Conservation (phyloP, 2,888 invertebrate species). For the Drosophila rubida region DNA sequence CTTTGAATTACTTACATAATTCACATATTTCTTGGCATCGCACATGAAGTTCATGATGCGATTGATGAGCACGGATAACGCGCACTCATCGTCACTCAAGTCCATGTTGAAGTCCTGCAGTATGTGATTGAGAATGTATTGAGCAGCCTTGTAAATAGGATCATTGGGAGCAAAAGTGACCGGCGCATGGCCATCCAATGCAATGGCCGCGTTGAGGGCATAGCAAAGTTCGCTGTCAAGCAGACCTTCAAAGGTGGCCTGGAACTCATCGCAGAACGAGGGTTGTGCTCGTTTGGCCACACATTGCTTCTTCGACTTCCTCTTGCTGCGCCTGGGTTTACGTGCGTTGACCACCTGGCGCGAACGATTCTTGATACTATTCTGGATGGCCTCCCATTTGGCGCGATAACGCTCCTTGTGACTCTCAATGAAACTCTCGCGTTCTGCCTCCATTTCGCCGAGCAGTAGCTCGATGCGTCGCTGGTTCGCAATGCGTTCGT, state of each 20-base stretch:
- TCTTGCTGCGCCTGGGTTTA: slow-evolving; percentile 36
- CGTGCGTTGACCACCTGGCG: not conserved
- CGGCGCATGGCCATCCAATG: slow-evolving; percentile 61
- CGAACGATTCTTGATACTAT: slow-evolving; percentile 53
- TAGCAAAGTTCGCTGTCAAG: slow-evolving; percentile 77
- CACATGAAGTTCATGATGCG: slow-evolving; percentile 74
- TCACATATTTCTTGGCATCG: slow-evolving; percentile 79
- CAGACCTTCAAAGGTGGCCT: slow-evolving; percentile 69
- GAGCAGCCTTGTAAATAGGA: slow-evolving; percentile 82
- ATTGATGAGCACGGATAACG: slow-evolving; percentile 47
- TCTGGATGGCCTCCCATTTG: slow-evolving; percentile 74
- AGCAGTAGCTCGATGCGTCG: slow-evolving; percentile 55
- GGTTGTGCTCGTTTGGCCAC: slow-evolving; percentile 1
- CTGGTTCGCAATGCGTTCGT: slow-evolving; percentile 77
- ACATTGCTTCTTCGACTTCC: slow-evolving; percentile 27
- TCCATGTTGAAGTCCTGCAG: slow-evolving; percentile 77
- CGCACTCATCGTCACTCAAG: slow-evolving; percentile 71
- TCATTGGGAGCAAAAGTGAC: slow-evolving; percentile 69
- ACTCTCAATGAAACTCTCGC: slow-evolving; percentile 66
- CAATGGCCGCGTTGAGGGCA: slow-evolving; percentile 79
- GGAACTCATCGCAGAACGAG: slow-evolving; percentile 63
- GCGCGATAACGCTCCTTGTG: slow-evolving; percentile 61
- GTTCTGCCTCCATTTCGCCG: slow-evolving; percentile 48
- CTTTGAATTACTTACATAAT: slow-evolving; percentile 78
- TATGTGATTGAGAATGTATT: slow-evolving; percentile 81